Conservation (phyloP, 2,797 vertebrate species). For the Odontamblyopus lacepedii region DNA sequence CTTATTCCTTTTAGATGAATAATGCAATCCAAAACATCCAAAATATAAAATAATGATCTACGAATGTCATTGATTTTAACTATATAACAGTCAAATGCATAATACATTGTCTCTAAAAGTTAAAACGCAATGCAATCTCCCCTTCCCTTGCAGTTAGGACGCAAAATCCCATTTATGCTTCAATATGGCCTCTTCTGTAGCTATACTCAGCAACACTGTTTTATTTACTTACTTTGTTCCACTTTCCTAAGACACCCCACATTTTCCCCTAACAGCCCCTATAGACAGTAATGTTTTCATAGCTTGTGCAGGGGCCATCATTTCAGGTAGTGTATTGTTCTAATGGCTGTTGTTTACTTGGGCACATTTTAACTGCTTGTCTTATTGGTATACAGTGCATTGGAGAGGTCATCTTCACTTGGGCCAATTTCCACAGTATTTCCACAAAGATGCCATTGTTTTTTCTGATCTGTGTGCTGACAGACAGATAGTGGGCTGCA, state of each 20-base stretch:
- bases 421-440: slow-evolving; percentile 20
- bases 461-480: slow-evolving; percentile 27
- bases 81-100: no score
- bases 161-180: background rate
- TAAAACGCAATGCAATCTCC: no score
- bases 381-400: slow-evolving; percentile 16
- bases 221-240: background rate
- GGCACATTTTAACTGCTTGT: slow-evolving; percentile 29
- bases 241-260: background rate
- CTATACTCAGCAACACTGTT: background rate
- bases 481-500: slow-evolving; percentile 38
- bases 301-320: slow-evolving; percentile 5
- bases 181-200: background rate
- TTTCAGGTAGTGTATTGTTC: slow-evolving; percentile 7
- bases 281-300: background rate
- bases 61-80: no score
- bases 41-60: no score
- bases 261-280: background rate
- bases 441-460: slow-evolving; percentile 33
- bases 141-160: no score
- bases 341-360: slow-evolving; percentile 19
- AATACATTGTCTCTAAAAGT: no score
- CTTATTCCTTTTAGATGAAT: no score
- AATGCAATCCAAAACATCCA: no score
- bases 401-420: slow-evolving; percentile 28